Base-by-base conservation (phyloP, 2,113 vertebrate species). In the Periophthalmodon schlosseri region DNA sequence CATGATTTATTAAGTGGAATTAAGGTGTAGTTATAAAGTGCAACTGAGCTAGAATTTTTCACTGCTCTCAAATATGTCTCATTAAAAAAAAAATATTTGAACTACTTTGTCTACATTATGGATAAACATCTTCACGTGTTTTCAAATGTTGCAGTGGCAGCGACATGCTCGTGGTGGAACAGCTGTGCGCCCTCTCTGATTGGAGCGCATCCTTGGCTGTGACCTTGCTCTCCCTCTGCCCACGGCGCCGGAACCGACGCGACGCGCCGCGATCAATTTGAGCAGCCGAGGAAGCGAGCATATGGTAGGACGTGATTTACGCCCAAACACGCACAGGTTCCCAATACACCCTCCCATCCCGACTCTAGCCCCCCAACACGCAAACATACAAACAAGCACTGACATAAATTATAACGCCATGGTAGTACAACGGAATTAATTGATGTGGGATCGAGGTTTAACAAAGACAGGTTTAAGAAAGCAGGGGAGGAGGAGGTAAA, bases 141-240 rank as follows among this genome's bases (percentile, higher is more conserved):
- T 65, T 9, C 28, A 2, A 36, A 36, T 20, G 34, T 84, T 84
- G 76, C 74, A 70, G 77, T 36, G 66, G 82, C 57, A 47, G 79
- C 78, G 73, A 69, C 69, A 71, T 79, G 79, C 70, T 72, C 77
- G 68, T 77, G 66, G 76, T 75, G 49, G 23, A 79, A 77, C 86
- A 88, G 87, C 89, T 87, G 86, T 80, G 78, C 73, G 52, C 84
- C 72, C 84, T 82, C 80, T 58, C 79, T 89, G 89, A 90, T 91
- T 86, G 85, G 81, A 80, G 75, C 78, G n/a, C 82, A 89, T 91
- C 89, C 91, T 92, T 92, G 88, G 81, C 84, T 82, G 70, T 88
- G 91, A 91, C 91, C 91, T 92, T 88, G 87, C 70, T 81, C 74
- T 83, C 82, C 49, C 74, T 74, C 86, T 81, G 65, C 81, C 76